Conservation (phyloP, 2,888 invertebrate genomes). For the Drosophila parthenogenetica region DNA sequence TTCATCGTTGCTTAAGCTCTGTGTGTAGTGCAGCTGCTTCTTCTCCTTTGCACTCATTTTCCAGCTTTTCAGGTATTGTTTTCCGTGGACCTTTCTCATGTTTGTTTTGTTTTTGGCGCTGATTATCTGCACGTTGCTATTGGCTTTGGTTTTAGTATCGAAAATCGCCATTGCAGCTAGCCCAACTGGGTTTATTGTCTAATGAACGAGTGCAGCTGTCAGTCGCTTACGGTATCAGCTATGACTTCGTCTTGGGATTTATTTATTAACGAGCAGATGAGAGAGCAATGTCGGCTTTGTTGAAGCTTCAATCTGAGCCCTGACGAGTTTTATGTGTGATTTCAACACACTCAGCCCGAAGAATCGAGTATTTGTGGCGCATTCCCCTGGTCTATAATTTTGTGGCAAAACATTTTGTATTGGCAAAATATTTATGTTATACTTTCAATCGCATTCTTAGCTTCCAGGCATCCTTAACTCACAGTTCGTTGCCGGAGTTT, state of each 20-base stretch:
- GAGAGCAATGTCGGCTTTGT: conserved; percentile 34
- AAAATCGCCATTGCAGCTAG: conserved; percentile 24
- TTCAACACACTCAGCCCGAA: conserved; percentile 1
- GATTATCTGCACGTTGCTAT: conserved; percentile 71
- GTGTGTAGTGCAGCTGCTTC: conserved; percentile 69
- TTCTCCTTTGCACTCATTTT: conserved; percentile 36
- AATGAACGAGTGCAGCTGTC: conserved; percentile 54
- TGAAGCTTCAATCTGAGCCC: background rate
- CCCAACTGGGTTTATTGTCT: conserved; percentile 47
- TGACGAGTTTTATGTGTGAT: conserved; percentile 13
- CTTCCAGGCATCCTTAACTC: conserved; percentile 16
- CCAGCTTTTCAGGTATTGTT: conserved; percentile 62
- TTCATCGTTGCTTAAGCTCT: conserved; percentile 69
- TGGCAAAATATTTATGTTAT: conserved; percentile 70
- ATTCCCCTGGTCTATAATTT: conserved; percentile 36
- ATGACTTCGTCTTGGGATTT: conserved; percentile 18
- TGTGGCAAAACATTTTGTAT: conserved; percentile 51
- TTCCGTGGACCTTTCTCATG: conserved; percentile 27
- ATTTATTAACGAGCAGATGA: conserved; percentile 43
- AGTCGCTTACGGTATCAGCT: conserved; percentile 14
- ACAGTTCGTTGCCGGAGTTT: conserved; percentile 22
- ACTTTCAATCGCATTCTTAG: conserved; percentile 43
- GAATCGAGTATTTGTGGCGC: conserved; percentile 25
- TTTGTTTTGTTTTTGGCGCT: conserved; percentile 53
- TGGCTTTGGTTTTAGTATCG: conserved; percentile 26